phyloP scores from a whole-genome alignment of 2,113 vertebrate species.

The Triplophysa rosa region DNA sequence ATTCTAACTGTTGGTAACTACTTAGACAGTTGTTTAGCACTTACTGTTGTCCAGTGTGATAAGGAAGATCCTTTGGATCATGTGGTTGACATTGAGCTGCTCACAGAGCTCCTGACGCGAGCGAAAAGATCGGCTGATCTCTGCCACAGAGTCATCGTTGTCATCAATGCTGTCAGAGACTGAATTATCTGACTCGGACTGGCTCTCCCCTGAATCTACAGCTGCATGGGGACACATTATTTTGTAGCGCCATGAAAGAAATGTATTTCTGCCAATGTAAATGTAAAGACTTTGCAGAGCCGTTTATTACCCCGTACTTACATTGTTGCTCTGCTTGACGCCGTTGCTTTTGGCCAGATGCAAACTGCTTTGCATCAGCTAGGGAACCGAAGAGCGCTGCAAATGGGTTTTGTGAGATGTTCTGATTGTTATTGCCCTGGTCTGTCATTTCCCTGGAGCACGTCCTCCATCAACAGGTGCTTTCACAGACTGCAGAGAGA shows the following conservation, averaged over 20 bases:
- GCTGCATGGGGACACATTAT: constrained; percentile 55
- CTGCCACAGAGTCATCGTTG: constrained; percentile 92
- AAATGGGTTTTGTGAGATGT: constrained; percentile 95
- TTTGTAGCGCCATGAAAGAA: not conserved
- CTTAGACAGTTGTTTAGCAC: constrained; percentile 52
- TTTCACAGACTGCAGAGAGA: constrained; percentile 50
- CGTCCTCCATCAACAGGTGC: constrained; percentile 78
- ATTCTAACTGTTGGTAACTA: not conserved
- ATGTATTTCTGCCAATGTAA: not conserved
- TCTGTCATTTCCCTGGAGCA: constrained; percentile 91
- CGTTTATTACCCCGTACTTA: constrained; percentile 64
- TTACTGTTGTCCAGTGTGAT: constrained; percentile 98
- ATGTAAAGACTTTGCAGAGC: not conserved
- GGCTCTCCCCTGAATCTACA: constrained; percentile 85
- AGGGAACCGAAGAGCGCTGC: constrained; percentile 95
- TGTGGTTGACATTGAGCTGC: constrained; percentile 99
- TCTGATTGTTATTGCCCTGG: constrained; percentile 98
- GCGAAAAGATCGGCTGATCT: constrained; percentile 94
- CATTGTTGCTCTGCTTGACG: constrained; percentile 75
- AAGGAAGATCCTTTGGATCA: constrained; percentile 98
- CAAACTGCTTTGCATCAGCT: constrained; percentile 95
- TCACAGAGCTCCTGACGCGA: constrained; percentile 94
- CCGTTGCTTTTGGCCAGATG: constrained; percentile 84
- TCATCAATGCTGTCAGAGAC: constrained; percentile 95
- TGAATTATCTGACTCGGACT: constrained; percentile 95